Conservation (phyloP, 2,888 invertebrate genomes). For the Eristalis intricaria region DNA sequence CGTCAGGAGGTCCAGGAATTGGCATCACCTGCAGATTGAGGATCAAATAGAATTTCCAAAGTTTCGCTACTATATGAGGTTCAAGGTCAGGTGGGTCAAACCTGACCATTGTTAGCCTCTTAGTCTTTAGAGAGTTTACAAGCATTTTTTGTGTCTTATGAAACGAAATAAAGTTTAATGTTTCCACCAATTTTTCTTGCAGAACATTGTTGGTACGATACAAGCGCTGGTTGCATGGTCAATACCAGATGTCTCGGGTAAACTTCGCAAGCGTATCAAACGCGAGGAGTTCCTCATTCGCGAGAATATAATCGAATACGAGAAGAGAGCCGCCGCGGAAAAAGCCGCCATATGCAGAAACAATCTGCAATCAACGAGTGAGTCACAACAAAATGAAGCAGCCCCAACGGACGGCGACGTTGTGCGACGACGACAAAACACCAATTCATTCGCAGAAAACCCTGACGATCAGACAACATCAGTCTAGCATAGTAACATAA, state of each 20-base stretch:
- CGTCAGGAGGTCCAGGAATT: too few relatives aligned
- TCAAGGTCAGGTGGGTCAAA: too few relatives aligned
- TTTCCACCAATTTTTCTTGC: constrained; percentile 29
- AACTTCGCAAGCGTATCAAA: constrained; percentile 87
- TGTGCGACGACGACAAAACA: constrained; percentile 60
- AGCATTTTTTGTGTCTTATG: too few relatives aligned
- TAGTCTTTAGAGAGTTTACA: too few relatives aligned
- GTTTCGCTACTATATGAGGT: too few relatives aligned
- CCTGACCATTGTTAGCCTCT: too few relatives aligned
- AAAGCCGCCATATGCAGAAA: constrained; percentile 2
- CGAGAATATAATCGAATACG: constrained; percentile 88
- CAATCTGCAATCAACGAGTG: background rate
- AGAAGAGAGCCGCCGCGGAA: constrained; percentile 80
- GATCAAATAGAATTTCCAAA: too few relatives aligned
- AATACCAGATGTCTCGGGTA: constrained; percentile 89
- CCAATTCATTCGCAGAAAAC: constrained; percentile 54
- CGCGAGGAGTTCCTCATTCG: constrained; percentile 88
- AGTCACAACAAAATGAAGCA: constrained; percentile 23
- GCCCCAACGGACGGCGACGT: constrained; percentile 48
- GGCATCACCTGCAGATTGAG: too few relatives aligned
- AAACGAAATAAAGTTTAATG: too few relatives aligned
- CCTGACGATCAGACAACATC: constrained; percentile 75
- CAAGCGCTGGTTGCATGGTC: constrained; percentile 88
- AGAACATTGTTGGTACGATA: constrained; percentile 89
- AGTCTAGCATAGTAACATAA: constrained; percentile 71